Evolutionary conservation across 2,113 vertebrate genomes (phyloP), one percentile per base, ranked within the genome.

Genomic region (Motacilla alba): DNA sequence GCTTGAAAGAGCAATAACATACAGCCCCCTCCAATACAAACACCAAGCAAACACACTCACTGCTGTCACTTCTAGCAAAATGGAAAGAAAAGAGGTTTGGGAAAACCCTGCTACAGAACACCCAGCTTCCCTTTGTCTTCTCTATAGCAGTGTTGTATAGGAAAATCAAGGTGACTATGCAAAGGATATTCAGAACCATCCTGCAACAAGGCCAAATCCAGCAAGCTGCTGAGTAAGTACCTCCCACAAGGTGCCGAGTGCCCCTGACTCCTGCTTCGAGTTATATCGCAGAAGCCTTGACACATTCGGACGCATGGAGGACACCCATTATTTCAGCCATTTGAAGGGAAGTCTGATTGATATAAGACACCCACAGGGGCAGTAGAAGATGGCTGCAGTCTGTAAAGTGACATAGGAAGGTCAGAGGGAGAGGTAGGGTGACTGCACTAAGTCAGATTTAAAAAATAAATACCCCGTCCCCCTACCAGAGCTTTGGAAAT

Each of bases 341-440:
- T 94, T 91, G 94, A 93, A 93, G 89, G 88, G 91, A n/a, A 95
- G 63, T 46, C 78, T 96, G 95, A 96, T 93, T 95, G 95, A 96
- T 95, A 92, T 95, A 96, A 94, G 75, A 50, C 88, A 94, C 96
- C 93, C 95, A 86, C 67, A 96, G 96, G 96, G 93, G 83, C 83
- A 94, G 79, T 87, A 90, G 91, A 80, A 93, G 92, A 89, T 69
- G 95, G 75, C 53, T 93, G 92, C 84, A 94, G 93, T 12, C 83
- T 87, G 79, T 13, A 8, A 83, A 47, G 77, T 73, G 87, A 95
- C 95, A 92, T 5, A 17, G 77, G 88, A 97, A 96, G 96, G 95
- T 95, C 96, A 96, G 83, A 93, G 39, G 37, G 67, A 96, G 53
- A 94, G 49, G 80, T 41, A 89, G 75, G 92, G 70, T 52, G 47